Percentiles rank a stretch among this genome's conserved stretches.
phyloP scores from a whole-genome alignment of 1,140 invertebrate species.

The Trialeurodes vaporariorum region DNA sequence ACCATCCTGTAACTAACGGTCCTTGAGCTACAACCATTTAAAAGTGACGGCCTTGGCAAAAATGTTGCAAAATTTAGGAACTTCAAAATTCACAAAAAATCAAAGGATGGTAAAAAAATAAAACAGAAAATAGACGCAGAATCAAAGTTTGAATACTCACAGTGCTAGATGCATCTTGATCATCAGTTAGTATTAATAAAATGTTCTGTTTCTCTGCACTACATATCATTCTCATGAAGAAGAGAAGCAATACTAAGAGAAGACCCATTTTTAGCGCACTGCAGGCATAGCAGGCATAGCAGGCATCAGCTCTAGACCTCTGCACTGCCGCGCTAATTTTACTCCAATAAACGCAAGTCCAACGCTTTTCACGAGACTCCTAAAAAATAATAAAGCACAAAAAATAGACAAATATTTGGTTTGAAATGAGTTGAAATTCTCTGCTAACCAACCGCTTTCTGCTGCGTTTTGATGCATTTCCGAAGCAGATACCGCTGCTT shows the following conservation, averaged over 20 bases:
- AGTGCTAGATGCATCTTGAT: constrained; percentile 69
- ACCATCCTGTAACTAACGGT: too few species aligned
- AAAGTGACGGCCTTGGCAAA: too few species aligned
- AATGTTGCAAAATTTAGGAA: too few species aligned
- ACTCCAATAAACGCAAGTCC: not conserved
- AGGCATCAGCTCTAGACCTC: not conserved
- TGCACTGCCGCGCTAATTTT: not conserved
- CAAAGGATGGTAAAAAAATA: too few species aligned
- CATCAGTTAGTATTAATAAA: constrained; percentile 69
- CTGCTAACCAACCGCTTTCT: too few species aligned
- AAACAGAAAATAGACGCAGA: constrained; percentile 10
- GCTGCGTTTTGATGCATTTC: too few species aligned
- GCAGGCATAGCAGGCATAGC: too few species aligned
- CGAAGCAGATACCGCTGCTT: too few species aligned
- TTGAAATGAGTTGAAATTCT: too few species aligned
- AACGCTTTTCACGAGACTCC: constrained; percentile 2
- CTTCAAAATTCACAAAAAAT: too few species aligned
- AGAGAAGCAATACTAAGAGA: not conserved
- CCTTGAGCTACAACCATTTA: too few species aligned
- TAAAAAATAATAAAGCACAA: constrained; percentile 5
- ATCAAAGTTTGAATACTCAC: constrained; percentile 40
- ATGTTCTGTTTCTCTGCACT: constrained; percentile 48
- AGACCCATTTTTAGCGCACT: not conserved
- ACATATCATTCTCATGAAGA: not conserved
- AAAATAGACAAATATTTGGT: too few species aligned